phyloP scores from a whole-genome alignment of 2,888 invertebrate genomes.

The Mesoligia furuncula region DNA sequence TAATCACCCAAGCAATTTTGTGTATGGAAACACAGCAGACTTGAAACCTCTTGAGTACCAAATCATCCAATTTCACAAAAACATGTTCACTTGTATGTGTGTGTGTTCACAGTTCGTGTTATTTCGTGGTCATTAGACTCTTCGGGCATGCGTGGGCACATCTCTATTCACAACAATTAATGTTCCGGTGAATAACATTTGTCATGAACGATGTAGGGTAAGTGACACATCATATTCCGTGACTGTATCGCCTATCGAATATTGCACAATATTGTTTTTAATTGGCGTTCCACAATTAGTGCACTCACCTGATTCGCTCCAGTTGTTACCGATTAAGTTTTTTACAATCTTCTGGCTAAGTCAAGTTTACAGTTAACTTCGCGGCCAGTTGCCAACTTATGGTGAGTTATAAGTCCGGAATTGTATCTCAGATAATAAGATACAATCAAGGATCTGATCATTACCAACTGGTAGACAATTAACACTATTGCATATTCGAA shows the following conservation, averaged over 20 bases:
- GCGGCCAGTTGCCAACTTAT: slow-evolving; percentile 81
- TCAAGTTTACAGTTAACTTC: slow-evolving; percentile 85
- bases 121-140: slow-evolving; percentile 64
- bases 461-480: slow-evolving; percentile 8
- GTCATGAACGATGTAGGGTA: slow-evolving; percentile 63
- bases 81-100: slow-evolving; percentile 15
- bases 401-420: slow-evolving; percentile 74
- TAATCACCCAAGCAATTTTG: background rate
- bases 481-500: slow-evolving; percentile 29
- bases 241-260: slow-evolving; percentile 77
- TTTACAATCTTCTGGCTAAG: slow-evolving; percentile 82
- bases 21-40: background rate
- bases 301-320: slow-evolving; percentile 88
- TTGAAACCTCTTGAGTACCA: background rate
- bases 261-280: slow-evolving; percentile 87
- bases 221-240: slow-evolving; percentile 70
- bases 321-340: slow-evolving; percentile 89
- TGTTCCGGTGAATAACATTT: slow-evolving; percentile 67
- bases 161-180: slow-evolving; percentile 57
- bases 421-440: slow-evolving; percentile 67
- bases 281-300: slow-evolving; percentile 85
- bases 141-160: slow-evolving; percentile 58
- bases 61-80: slow-evolving; percentile 15
- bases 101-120: slow-evolving; percentile 48
- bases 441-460: slow-evolving; percentile 37